phyloP scores from a whole-genome alignment of 53 echinoderm and acorn worm species.

The Apostichopus leukothele region DNA sequence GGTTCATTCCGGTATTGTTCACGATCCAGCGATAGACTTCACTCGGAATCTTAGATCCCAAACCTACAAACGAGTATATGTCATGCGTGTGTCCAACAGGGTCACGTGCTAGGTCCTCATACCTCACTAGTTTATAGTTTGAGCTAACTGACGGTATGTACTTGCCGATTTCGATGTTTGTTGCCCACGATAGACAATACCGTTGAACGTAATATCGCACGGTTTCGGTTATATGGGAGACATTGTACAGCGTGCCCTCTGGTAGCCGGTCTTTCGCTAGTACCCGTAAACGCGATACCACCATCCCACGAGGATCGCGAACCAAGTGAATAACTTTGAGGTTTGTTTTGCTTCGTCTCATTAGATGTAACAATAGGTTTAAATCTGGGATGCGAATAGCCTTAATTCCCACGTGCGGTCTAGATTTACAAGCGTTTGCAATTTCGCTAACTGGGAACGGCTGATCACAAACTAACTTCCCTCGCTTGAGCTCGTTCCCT shows the following conservation, averaged over 20 bases:
- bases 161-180: slow-evolving; percentile 66
- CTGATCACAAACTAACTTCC: slow-evolving; percentile 44
- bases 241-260: slow-evolving; percentile 45
- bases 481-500: background rate
- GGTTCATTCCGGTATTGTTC: slow-evolving; percentile 56
- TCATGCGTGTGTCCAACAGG: slow-evolving; percentile 28
- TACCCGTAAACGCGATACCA: slow-evolving; percentile 67
- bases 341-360: slow-evolving; percentile 54
- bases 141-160: slow-evolving; percentile 49
- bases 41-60: slow-evolving; percentile 52
- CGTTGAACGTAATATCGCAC: slow-evolving; percentile 54
- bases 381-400: slow-evolving; percentile 74
- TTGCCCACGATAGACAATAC: slow-evolving; percentile 65
- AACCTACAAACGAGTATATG: slow-evolving; percentile 52
- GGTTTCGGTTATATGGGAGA: slow-evolving; percentile 52
- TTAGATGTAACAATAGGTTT: slow-evolving; percentile 59
- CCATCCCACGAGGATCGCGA: slow-evolving; percentile 89
- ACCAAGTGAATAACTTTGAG: slow-evolving; percentile 86
- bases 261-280: background rate
- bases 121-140: slow-evolving; percentile 62
- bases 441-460: slow-evolving; percentile 42
- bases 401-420: slow-evolving; percentile 65
- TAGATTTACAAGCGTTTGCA: slow-evolving; percentile 51
- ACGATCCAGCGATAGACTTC: slow-evolving; percentile 51
- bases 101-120: slow-evolving; percentile 65